phyloP scores from a whole-genome alignment of 2,113 vertebrate species.

The Notiomystis cincta region DNA sequence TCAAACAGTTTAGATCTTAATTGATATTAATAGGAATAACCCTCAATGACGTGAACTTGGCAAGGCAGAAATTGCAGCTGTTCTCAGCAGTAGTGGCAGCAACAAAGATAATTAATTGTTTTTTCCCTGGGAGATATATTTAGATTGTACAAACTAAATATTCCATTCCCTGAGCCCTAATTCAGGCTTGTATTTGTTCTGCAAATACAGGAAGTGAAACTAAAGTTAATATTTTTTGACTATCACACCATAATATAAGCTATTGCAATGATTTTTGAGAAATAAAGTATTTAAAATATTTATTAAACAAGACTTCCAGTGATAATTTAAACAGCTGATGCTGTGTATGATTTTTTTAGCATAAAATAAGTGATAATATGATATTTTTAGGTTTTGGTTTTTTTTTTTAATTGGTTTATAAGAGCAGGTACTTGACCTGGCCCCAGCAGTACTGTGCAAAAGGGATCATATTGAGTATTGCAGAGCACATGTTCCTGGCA shows the following conservation, averaged over 20 bases:
- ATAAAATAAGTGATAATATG: neutral
- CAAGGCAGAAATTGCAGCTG: constrained; percentile 52
- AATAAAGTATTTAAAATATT: neutral
- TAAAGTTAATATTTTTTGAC: neutral
- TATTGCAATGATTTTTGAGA: neutral
- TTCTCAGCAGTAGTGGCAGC: constrained; percentile 23
- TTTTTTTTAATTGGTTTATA: neutral
- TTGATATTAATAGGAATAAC: constrained; percentile 61
- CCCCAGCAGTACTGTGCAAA: neutral
- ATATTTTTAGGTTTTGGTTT: no score
- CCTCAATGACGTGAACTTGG: constrained; percentile 25
- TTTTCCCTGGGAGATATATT: constrained; percentile 49
- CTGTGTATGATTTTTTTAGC: rapidly evolving
- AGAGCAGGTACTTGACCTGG: neutral
- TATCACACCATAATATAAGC: neutral
- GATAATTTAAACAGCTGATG: neutral
- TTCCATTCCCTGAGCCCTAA: neutral
- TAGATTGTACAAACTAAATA: constrained; percentile 21
- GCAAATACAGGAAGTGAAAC: neutral
- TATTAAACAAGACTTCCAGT: neutral
- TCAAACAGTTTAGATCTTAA: constrained; percentile 42
- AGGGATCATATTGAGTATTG: rapidly evolving
- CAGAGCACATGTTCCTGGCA: neutral
- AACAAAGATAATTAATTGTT: constrained; percentile 63
- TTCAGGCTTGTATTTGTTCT: neutral